A percentile compares a stretch with the other conserved stretches of the same genome.
These are phyloP conservation scores for Nomada ferruginata DNA, from an alignment of 2,888 invertebrate genomes.

Conservation along the genomic window DNA sequence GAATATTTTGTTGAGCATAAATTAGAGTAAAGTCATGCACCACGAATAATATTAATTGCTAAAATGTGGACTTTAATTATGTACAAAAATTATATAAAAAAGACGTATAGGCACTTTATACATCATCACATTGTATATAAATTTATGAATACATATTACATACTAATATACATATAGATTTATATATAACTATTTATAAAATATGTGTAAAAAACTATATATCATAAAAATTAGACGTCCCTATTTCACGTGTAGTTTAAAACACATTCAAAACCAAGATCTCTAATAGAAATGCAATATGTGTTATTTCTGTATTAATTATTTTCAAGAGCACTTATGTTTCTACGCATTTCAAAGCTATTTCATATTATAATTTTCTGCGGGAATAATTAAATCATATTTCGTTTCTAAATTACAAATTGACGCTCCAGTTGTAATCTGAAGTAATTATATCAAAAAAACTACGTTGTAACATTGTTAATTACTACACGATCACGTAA, in stretches of 20 bases:
- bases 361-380: too few relatives aligned
- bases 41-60: conserved; percentile 34
- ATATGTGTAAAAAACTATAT: conserved; percentile 30
- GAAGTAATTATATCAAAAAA: conserved; percentile 24
- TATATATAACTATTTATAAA: conserved; percentile 36
- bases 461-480: conserved; percentile 13
- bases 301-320: conserved; percentile 21
- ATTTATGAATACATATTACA: conserved; percentile 22
- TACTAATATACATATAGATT: conserved; percentile 12
- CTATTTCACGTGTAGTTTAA: too few relatives aligned
- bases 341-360: conserved; percentile 5
- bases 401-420: neutral
- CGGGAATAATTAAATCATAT: neutral
- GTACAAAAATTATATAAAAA: conserved; percentile 54
- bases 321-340: conserved; percentile 41
- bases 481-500: conserved; percentile 23
- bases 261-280: too few relatives aligned
- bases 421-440: neutral
- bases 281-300: conserved; percentile 23
- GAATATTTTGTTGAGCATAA: conserved; percentile 51
- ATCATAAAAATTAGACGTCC: neutral
- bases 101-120: conserved; percentile 62
- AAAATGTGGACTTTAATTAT: conserved; percentile 22
- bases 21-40: conserved; percentile 46
- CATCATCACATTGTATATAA: conserved; percentile 42